phyloP scores from a whole-genome alignment of 2,113 vertebrate species.

The Tamias sibiricus region DNA sequence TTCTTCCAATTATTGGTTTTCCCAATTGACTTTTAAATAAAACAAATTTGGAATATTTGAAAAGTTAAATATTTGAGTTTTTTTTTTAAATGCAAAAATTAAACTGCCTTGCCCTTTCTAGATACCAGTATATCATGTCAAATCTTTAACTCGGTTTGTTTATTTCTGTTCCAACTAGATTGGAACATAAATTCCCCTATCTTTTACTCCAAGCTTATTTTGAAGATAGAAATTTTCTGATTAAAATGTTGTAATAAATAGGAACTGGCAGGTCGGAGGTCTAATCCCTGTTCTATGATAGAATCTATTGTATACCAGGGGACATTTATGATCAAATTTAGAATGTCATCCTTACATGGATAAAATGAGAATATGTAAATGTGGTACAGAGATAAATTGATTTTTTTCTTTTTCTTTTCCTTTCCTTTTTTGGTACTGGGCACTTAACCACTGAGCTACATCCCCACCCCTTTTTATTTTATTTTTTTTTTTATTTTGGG shows the following conservation, averaged over 20 bases:
- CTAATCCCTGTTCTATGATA: not conserved
- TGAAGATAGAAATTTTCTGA: not conserved
- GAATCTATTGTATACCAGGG: not conserved
- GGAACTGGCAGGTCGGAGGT: not conserved
- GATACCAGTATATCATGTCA: not conserved
- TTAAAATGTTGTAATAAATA: too few species aligned
- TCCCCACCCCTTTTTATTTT: too few species aligned
- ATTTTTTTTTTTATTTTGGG: too few species aligned
- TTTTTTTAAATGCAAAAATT: not conserved
- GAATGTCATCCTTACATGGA: not conserved
- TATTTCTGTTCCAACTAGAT: conserved; percentile 18
- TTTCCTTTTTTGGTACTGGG: too few species aligned
- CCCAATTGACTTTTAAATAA: not conserved
- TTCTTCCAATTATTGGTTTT: not conserved
- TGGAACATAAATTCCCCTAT: not conserved
- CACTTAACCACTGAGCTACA: too few species aligned
- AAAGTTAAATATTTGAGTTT: not conserved
- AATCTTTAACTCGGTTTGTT: not conserved
- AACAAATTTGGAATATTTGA: not conserved
- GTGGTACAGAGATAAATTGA: not conserved
- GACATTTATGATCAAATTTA: not conserved
- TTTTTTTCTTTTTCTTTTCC: not conserved
- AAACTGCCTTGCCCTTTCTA: not conserved
- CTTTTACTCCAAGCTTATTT: conserved; percentile 33
- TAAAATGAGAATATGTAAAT: not conserved